These are phyloP conservation scores for Amblyraja radiata DNA, from an alignment of 2,797 vertebrate species.

Conservation along the genomic window DNA sequence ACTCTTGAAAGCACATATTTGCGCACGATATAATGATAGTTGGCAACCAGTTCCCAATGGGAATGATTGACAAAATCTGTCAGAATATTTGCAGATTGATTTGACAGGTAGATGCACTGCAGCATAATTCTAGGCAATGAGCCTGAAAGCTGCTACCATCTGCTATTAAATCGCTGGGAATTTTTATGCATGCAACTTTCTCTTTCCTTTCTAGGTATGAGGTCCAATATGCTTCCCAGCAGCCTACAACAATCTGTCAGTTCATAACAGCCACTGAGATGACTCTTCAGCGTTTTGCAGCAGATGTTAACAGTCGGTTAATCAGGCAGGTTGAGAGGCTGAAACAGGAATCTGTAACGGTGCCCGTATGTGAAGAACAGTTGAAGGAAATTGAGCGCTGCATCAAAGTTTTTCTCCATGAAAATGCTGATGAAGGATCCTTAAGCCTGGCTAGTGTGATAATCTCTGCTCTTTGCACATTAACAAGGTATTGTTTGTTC, in stretches of 20 bases:
- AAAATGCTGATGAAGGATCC: conserved; percentile 85
- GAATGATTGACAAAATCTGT: conserved; percentile 13
- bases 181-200: background rate
- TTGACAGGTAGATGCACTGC: background rate
- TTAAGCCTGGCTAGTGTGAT: conserved; percentile 85
- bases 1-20: background rate
- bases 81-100: background rate
- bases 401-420: conserved; percentile 83
- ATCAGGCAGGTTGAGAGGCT: conserved; percentile 82
- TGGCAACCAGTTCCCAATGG: background rate
- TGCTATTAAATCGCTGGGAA: background rate
- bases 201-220: conserved; percentile 70
- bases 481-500: conserved; percentile 72
- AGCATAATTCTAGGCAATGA: background rate
- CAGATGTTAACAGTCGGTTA: conserved; percentile 77
- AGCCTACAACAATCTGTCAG: conserved; percentile 69
- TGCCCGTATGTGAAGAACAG: conserved; percentile 84
- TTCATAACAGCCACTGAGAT: conserved; percentile 83
- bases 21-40: background rate
- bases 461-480: conserved; percentile 80
- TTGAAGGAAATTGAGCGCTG: conserved; percentile 94
- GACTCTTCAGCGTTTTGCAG: conserved; percentile 79
- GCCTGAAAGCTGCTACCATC: background rate
- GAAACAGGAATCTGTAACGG: conserved; percentile 80
- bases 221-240: conserved; percentile 80